Evolutionary conservation across 2,888 invertebrate species (phyloP).

Genomic region (Colletes collaris): DNA sequence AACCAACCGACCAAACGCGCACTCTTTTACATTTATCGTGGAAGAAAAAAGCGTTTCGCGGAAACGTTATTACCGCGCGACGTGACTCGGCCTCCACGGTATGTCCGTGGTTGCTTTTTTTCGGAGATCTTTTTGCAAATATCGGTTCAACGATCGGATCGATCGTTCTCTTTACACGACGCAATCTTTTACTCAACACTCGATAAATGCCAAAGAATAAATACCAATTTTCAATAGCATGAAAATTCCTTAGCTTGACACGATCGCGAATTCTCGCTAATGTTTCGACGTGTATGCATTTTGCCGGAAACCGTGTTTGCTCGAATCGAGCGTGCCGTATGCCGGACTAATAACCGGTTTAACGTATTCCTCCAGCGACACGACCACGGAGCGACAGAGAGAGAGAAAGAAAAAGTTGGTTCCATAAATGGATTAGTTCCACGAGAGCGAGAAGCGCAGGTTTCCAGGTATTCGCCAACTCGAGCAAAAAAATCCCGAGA

Average conservation of each 20-base stretch:
- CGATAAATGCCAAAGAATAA: too few species aligned
- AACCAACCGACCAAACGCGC: not conserved
- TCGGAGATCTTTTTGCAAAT: constrained; percentile 31
- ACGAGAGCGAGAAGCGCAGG: not conserved
- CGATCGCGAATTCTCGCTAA: not conserved
- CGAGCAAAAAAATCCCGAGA: constrained; percentile 32
- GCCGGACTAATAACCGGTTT: constrained; percentile 40
- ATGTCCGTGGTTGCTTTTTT: constrained; percentile 12
- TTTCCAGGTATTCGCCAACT: constrained; percentile 27
- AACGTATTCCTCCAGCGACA: constrained; percentile 18
- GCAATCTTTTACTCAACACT: not conserved
- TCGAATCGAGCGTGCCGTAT: constrained; percentile 5
- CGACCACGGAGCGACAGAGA: not conserved
- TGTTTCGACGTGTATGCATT: not conserved
- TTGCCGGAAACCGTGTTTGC: constrained; percentile 5
- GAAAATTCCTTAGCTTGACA: not conserved
- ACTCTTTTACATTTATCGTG: constrained; percentile 62
- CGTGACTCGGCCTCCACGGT: constrained; percentile 1
- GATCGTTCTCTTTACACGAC: too few species aligned
- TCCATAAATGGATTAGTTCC: constrained; percentile 29
- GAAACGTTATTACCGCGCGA: constrained; percentile 45
- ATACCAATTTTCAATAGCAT: too few species aligned
- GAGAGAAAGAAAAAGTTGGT: not conserved
- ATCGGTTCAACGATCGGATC: constrained; percentile 19
- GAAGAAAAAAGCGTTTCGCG: constrained; percentile 45